Evolutionary conservation across 2,888 invertebrate species (phyloP).

Genomic region (Margaritifera margaritifera): DNA sequence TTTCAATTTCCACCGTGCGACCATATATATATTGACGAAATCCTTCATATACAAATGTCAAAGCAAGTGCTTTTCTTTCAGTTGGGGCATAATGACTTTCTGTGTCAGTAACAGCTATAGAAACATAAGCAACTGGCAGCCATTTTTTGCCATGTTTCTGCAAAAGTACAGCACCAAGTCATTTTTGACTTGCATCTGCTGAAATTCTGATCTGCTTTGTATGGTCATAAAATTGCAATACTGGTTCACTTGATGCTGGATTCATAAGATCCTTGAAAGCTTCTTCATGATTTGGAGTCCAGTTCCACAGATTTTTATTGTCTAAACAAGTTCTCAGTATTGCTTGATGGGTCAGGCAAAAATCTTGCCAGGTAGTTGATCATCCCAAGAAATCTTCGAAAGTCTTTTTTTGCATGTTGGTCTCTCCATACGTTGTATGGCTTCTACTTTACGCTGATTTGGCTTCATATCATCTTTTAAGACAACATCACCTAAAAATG

Average conservation of each 20-base stretch:
- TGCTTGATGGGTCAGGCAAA: constrained; percentile 15
- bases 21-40: background rate
- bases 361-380: too few species aligned
- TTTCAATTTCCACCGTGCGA: too few species aligned
- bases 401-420: constrained; percentile 7
- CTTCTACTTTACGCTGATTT: constrained; percentile 14
- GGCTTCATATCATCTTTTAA: constrained; percentile 18
- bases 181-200: constrained; percentile 2
- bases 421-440: constrained; percentile 3
- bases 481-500: constrained; percentile 28
- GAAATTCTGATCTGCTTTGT: constrained; percentile 1
- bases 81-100: constrained; percentile 5
- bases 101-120: background rate
- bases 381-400: constrained; percentile 20
- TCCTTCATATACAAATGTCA: constrained; percentile 9
- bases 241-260: background rate
- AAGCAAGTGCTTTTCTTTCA: constrained; percentile 3
- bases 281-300: constrained; percentile 6
- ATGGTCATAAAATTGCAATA: constrained; percentile 5
- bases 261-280: constrained; percentile 2
- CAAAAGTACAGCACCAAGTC: background rate
- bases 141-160: constrained; percentile 1
- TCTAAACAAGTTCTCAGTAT: constrained; percentile 6
- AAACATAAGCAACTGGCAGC: constrained; percentile 5
- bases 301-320: constrained; percentile 7